Evolutionary conservation across 53 echinoderm and acorn worm species (phyloP).

Genomic region (Astropecten irregularis): DNA sequence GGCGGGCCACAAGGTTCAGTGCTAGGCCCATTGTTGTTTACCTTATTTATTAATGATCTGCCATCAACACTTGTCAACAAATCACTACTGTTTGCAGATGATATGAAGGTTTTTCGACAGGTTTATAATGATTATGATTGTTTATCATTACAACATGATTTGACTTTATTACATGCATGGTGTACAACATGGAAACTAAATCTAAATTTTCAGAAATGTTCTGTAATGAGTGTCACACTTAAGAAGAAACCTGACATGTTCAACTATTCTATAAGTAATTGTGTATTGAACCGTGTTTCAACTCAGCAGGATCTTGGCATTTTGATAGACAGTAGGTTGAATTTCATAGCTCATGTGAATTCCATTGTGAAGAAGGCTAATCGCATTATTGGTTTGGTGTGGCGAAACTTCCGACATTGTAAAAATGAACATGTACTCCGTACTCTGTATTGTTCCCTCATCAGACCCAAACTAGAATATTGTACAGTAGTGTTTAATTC

Average conservation of each 20-base stretch:
- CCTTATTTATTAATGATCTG: background rate
- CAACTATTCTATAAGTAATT: background rate
- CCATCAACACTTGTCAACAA: no score
- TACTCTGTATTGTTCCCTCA: background rate
- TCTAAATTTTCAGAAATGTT: background rate
- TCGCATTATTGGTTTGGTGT: background rate
- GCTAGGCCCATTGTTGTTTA: background rate
- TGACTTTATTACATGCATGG: background rate
- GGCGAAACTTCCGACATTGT: background rate
- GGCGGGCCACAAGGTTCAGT: background rate
- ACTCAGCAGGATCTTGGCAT: background rate
- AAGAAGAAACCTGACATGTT: background rate
- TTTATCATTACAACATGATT: background rate
- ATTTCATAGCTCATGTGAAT: background rate
- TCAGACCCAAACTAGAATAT: background rate
- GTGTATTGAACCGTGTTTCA: background rate
- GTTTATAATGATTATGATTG: no score
- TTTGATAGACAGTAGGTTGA: background rate
- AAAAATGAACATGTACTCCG: background rate
- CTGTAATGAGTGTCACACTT: background rate
- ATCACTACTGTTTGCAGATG: no score
- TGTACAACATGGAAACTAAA: background rate
- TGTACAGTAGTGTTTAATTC: background rate
- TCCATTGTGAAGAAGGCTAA: background rate
- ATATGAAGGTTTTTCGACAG: no score